Base-by-base conservation (phyloP, 2,797 vertebrate genomes). In the Mormyrops attenuatus region DNA sequence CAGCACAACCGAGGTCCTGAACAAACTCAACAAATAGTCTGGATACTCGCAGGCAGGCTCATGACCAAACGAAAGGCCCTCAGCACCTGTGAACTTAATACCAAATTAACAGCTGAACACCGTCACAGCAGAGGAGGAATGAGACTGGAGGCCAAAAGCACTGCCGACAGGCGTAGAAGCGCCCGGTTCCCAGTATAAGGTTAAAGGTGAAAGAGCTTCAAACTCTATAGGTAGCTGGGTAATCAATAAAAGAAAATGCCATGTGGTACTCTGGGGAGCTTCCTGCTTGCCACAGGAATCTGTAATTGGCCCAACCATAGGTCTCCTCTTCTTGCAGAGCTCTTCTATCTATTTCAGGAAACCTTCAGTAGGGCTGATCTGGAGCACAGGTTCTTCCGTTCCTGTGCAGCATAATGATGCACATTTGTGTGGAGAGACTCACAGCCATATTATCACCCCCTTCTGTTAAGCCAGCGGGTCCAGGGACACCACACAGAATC, bases 281-380 rank as follows among this genome's bases (percentile, higher is more conserved):
- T 87, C 88, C 60, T 88, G 82, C 90, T 90, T 77, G 92, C 91
- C 91, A 90, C 89, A 92, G 91, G 87, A 89, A 89, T 57, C 85
- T 6, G 26, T 22, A 50, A 44, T 26, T 88, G 87, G 63, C 15
- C 22, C n/a, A 26, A 41, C n/a, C 41, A n/a, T 26, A 44, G 34
- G 41, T 38, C 9, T 17, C 9, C 88, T 84, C 15, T 22, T 20
- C 50, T 41, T 50, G 52, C 1, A 49, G 41, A 13, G 44, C 63
- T 87, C 66, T 26, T n/a, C n/a, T 60, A 13, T 22, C 82, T 22
- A 85, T 55, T 60, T 85, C 8, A 55, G 52, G 26, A 47, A 6
- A 15, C 34, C 60, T 44, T 30, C 47, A 53, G 66, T 15, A 8
- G 34, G 87, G 73, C 30, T n/a, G 17, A 26, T n/a, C 3, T 15